Evolutionary conservation across 2,113 vertebrate species (phyloP).

Genomic region (Pteruthius melanotis): DNA sequence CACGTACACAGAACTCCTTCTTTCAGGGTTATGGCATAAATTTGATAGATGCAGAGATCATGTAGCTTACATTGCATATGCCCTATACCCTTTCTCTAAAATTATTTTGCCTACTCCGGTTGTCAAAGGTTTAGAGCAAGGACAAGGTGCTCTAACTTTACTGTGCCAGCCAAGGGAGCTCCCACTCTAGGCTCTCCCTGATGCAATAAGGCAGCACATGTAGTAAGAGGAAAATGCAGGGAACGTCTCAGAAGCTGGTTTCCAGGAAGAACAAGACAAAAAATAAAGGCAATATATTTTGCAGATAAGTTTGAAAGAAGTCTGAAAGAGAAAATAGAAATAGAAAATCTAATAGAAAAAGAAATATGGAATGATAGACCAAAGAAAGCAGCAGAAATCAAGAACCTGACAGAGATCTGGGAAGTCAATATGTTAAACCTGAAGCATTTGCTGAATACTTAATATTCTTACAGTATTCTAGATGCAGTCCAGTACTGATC

Average conservation of each 20-base stretch:
- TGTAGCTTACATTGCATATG: not conserved
- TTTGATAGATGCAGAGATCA: not conserved
- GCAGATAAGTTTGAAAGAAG: not conserved
- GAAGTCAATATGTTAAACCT: not conserved
- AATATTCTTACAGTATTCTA: not conserved
- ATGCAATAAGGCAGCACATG: not conserved
- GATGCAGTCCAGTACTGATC: not conserved
- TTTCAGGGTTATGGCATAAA: not conserved
- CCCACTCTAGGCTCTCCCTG: not conserved
- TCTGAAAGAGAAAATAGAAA: not conserved
- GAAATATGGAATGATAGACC: not conserved
- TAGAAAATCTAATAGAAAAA: not conserved
- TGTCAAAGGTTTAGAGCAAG: not conserved
- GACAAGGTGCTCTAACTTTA: not conserved
- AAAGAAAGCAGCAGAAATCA: not conserved
- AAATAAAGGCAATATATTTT: not conserved
- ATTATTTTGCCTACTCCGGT: not conserved
- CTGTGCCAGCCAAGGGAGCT: not conserved
- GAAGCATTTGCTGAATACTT: not conserved
- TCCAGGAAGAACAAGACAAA: not conserved
- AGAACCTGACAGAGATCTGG: not conserved
- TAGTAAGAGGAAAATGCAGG: not conserved
- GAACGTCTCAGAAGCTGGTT: not conserved
- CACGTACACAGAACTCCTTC: not conserved
- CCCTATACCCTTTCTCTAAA: not conserved